phyloP scores from a whole-genome alignment of 2,797 vertebrate genomes.

The Periophthalmus magnuspinnatus region DNA sequence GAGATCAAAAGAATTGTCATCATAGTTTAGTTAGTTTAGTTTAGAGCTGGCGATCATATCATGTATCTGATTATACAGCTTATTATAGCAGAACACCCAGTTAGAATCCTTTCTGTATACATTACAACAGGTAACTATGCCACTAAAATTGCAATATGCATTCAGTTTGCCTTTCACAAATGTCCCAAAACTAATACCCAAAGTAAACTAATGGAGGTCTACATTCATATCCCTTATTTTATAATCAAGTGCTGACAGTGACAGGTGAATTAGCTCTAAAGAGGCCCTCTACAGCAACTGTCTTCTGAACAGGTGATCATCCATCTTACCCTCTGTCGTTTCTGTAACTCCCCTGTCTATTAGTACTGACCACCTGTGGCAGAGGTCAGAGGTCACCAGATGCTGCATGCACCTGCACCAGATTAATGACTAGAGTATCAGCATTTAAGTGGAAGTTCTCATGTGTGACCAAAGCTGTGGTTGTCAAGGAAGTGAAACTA shows the following conservation, averaged over 20 bases:
- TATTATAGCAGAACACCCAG: too few species aligned
- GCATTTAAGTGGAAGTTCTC: neutral
- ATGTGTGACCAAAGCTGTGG: neutral
- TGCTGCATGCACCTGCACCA: neutral
- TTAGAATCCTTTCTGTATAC: too few species aligned
- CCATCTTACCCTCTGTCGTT: neutral
- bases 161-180: too few species aligned
- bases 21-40: neutral
- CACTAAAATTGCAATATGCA: too few species aligned
- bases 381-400: conserved; percentile 32
- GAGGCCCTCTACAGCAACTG: conserved; percentile 19
- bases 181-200: too few species aligned
- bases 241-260: conserved; percentile 11
- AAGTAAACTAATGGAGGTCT: too few species aligned
- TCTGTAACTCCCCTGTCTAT: conserved; percentile 1
- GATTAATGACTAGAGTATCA: neutral
- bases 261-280: conserved; percentile 32
- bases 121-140: too few species aligned
- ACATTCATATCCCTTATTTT: neutral
- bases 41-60: neutral
- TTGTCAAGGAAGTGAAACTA: neutral
- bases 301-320: conserved; percentile 50
- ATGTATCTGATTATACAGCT: neutral
- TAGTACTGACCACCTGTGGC: conserved; percentile 37
- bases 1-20: neutral